Conservation (phyloP, 2,797 vertebrate genomes). For the Pterois miles region DNA sequence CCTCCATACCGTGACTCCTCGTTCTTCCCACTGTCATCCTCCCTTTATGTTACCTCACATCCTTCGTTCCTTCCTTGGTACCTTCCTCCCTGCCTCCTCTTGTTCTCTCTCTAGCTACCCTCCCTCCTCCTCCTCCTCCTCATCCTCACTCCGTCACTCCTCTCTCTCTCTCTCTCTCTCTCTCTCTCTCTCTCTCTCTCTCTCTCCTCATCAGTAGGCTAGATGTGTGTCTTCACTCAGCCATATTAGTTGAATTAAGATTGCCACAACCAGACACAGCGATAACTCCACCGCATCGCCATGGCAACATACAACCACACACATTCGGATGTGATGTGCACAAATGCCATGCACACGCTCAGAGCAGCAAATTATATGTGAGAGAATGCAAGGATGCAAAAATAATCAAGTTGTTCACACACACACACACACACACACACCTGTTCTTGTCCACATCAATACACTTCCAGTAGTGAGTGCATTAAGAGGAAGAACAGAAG, state of each 20-base stretch:
- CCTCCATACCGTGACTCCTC: neutral
- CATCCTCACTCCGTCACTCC: neutral
- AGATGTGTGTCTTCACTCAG: slow-evolving; percentile 39
- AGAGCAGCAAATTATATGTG: neutral
- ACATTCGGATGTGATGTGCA: neutral
- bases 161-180: too few relatives aligned
- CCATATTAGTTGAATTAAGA: slow-evolving; percentile 61
- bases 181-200: neutral
- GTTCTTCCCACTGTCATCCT: neutral
- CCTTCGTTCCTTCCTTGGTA: neutral
- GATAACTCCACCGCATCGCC: slow-evolving; percentile 8
- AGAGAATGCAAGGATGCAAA: neutral
- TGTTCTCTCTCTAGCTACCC: neutral
- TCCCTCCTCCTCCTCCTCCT: neutral
- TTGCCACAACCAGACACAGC: slow-evolving; percentile 30
- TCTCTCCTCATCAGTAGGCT: slow-evolving; percentile 19
- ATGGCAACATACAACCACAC: slow-evolving; percentile 36
- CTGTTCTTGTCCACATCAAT: neutral
- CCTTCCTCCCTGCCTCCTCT: neutral
- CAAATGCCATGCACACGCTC: neutral
- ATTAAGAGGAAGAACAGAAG: neutral
- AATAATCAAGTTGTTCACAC: neutral
- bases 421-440: neutral
- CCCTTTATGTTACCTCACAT: neutral
- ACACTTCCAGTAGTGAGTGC: neutral